Percentiles rank a stretch among this genome's conserved stretches.
phyloP scores from a whole-genome alignment of 2,888 invertebrate genomes.

The Tyria jacobaeae region DNA sequence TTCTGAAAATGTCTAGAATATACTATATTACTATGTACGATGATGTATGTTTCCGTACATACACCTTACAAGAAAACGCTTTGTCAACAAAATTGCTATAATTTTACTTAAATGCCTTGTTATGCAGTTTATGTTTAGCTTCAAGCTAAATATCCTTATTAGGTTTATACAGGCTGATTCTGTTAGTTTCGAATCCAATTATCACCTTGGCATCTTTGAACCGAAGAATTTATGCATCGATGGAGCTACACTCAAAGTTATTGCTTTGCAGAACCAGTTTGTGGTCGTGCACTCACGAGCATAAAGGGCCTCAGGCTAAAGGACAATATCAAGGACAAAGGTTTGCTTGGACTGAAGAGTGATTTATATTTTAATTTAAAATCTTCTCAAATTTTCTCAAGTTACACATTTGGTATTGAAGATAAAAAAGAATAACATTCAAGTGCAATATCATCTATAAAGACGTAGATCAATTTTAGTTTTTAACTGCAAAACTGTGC shows the following conservation, averaged over 20 bases:
- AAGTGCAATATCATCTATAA: no score
- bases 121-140: conserved; percentile 12
- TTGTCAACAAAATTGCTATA: background rate
- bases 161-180: conserved; percentile 14
- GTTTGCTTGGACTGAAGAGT: conserved; percentile 22
- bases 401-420: no score
- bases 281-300: conserved; percentile 39
- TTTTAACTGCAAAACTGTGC: no score
- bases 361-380: conserved; percentile 7
- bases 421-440: no score
- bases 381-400: background rate
- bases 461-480: no score
- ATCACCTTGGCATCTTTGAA: conserved; percentile 48
- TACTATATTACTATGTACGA: no score
- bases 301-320: conserved; percentile 30
- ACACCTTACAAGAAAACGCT: no score
- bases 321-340: conserved; percentile 53
- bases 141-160: conserved; percentile 13
- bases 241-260: conserved; percentile 57
- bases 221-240: conserved; percentile 62
- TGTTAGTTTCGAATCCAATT: conserved; percentile 48
- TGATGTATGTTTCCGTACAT: no score
- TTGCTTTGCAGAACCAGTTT: conserved; percentile 59
- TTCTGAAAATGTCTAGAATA: no score
- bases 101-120: conserved; percentile 7